Base-by-base conservation (phyloP, 2,888 invertebrate genomes). In the Sabatieria punctata region DNA sequence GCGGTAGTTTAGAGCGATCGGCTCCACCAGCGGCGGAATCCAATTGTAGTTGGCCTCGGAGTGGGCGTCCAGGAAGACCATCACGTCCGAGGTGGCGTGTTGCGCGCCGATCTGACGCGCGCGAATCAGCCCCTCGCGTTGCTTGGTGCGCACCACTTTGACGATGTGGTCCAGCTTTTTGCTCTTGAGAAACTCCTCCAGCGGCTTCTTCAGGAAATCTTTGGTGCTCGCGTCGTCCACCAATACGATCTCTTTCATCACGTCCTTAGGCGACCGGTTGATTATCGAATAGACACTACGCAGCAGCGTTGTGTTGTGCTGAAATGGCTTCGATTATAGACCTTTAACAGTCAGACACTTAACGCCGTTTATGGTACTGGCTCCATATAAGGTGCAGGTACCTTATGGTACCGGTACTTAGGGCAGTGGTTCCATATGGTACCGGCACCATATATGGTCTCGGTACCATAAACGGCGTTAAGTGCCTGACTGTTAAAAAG, bases 11-110 rank as follows among this genome's bases (percentile, higher is more conserved):
- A 65, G 56, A 11, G 69, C 68, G 35, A 72, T 72, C 1, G 72
- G 72, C 36, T 62, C 63, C 60, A 86, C 69, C 57, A 88, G 69
- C 19, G 89, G 88, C 11, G 88, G 88, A 52, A 89, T 65, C 86
- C 86, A 88, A 69, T 88, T 86, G 51, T 83, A 78, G 60, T 81
- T 85, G 41, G 82, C 81, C 50, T 64, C 64, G 0, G 82, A 82
- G 63, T 89, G 89, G 0, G 86, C 85, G 68, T 89, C 89, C 26
- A 89, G 74, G 68, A 89, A 89, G 21, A 89, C 73, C n/a, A 86
- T 69, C 3, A 83, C 80, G 54, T 85, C 80, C 0, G 77, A 83
- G 0, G 71, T 74, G 8, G 86, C 85, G 27, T 62, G 66, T 55
- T 72, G 75, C 0, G 88, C 89, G 1, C 89, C 66, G 3, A 64